These are phyloP conservation scores for Chromoteleia sp. DNA, from an alignment of 2,888 invertebrate species.

Conservation along the genomic window DNA sequence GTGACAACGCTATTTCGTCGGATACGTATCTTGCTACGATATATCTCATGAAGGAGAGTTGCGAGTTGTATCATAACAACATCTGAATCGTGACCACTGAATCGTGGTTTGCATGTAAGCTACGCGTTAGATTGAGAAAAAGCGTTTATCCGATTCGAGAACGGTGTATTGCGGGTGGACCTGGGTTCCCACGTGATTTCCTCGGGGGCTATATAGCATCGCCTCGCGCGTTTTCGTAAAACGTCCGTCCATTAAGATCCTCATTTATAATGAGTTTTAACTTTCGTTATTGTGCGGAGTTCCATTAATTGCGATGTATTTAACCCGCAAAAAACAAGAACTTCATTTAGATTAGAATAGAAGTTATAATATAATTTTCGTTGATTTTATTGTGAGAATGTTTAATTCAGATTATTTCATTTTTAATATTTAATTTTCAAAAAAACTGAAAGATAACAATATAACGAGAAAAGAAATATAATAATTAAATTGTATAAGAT, in stretches of 20 bases:
- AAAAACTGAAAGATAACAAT: too few species aligned
- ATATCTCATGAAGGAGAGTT: conserved; percentile 61
- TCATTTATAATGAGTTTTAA: conserved; percentile 61
- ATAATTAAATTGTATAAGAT: too few species aligned
- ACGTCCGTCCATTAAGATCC: conserved; percentile 64
- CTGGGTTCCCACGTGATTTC: conserved; percentile 62
- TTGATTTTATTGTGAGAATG: too few species aligned
- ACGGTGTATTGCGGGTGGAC: conserved; percentile 58
- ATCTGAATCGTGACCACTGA: conserved; percentile 66
- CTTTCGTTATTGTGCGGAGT: conserved; percentile 50
- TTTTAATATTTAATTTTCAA: too few species aligned
- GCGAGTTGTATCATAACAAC: conserved; percentile 66
- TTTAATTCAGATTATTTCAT: too few species aligned
- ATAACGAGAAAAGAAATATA: too few species aligned
- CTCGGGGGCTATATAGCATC: conserved; percentile 68
- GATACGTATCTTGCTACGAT: conserved; percentile 53
- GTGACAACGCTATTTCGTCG: conserved; percentile 63
- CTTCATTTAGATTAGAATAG: too few species aligned
- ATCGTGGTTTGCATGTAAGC: conserved; percentile 70
- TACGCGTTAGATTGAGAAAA: conserved; percentile 67
- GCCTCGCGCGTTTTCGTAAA: conserved; percentile 67
- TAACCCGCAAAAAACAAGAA: conserved; percentile 23
- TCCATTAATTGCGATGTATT: conserved; percentile 50
- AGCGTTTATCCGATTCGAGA: conserved; percentile 64
- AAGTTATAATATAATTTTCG: too few species aligned